Percentiles rank a stretch among this genome's conserved stretches.
phyloP scores from a whole-genome alignment of 1,140 invertebrate species.

The Homalodisca vitripennis region DNA sequence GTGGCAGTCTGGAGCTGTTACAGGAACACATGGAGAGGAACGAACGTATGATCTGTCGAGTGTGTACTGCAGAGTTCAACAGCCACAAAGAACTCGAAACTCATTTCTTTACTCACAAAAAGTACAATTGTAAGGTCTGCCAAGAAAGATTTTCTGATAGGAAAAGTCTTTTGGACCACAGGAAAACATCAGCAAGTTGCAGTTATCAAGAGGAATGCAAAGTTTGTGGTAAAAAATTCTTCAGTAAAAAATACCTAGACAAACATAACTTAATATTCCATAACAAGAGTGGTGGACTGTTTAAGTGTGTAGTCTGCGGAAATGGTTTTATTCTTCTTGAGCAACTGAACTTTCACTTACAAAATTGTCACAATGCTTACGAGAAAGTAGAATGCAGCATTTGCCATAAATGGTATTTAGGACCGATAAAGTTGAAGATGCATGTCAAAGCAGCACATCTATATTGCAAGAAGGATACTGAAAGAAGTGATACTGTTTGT shows the following conservation, averaged over 20 bases:
- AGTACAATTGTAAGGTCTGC: conserved; percentile 4
- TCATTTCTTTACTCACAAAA: conserved; percentile 3
- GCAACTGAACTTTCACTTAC: background rate
- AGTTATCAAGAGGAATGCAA: background rate
- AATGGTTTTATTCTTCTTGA: background rate
- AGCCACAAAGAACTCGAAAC: background rate
- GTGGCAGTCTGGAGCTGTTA: no score
- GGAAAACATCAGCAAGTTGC: background rate
- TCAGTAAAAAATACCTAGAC: background rate
- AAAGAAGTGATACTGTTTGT: background rate
- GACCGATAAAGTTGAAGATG: background rate
- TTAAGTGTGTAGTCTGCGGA: background rate
- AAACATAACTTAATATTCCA: background rate
- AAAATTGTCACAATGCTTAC: background rate
- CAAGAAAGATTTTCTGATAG: background rate
- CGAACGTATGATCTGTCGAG: background rate
- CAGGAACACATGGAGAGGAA: background rate
- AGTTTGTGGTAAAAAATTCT: conserved; percentile 4
- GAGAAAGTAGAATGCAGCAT: conserved; percentile 1
- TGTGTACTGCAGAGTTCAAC: background rate
- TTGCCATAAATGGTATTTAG: background rate
- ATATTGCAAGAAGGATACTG: background rate
- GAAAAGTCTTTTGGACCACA: background rate
- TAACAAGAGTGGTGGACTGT: background rate
- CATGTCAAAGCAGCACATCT: background rate